Base-by-base conservation (phyloP, 2,113 vertebrate genomes). In the Sinocyclocheilus rhinocerous region DNA sequence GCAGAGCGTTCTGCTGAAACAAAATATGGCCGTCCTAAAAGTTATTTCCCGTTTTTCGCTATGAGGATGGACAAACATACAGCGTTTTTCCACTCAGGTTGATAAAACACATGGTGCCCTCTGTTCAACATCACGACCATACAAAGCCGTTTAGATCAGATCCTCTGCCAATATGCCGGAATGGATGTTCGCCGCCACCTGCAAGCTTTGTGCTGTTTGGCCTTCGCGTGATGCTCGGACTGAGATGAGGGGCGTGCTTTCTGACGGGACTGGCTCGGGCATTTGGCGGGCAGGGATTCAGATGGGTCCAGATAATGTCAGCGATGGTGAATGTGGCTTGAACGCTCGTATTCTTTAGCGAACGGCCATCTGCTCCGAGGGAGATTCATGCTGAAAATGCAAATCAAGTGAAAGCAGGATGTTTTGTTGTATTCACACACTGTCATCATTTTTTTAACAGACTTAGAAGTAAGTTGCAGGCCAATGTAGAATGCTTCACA, bases 371-470 rank as follows among this genome's bases (percentile, higher is more conserved):
- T 83, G 81, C 45, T 83, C 65, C 3, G 29, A 45, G 45, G 29
- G 65, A 81, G 24, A 50, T 50, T 67, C 80, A 69, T 50, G 61
- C 24, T 82, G 61, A 70, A 83, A 83, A 83, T 83, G 81, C 81
- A 70, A 70, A 83, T 70, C 65, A 48, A 8, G 45, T 11, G 18
- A 33, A 50, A 82, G 42, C 16, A 18, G 45, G 59, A 70, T 5
- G 13, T 65, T 63, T 65, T 65, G 22, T 81, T 45, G n/a, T 65
- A 4, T 83, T 83, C 18, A 15, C 16, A 48, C 57, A 48, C 36
- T 50, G 59, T 82, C n/a, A 29, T 67, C 29, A 18, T 33, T 26
- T 81, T 81, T 80, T 80, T 24, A 42, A 4, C 12, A n/a, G 72
- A 75, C 39, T 75, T 24, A 48, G 72, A 75, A 26, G 72, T 75